Evolutionary conservation across 2,113 vertebrate species (phyloP).

Genomic region (Irena cyanogastra): DNA sequence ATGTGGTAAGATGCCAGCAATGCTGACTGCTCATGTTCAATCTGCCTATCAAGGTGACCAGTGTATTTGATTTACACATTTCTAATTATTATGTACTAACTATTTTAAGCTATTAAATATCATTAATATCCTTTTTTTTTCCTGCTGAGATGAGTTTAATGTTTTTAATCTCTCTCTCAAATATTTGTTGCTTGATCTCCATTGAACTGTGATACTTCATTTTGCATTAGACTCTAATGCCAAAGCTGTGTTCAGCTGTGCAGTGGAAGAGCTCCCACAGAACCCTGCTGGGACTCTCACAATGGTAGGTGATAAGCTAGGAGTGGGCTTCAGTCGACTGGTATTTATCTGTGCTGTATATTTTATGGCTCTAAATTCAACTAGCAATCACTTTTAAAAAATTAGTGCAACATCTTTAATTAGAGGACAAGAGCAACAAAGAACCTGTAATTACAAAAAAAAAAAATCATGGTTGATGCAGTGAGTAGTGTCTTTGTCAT

Average conservation of each 20-base stretch:
- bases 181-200: neutral
- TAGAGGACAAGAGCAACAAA: constrained; percentile 3
- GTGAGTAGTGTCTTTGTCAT: neutral
- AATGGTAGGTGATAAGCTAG: neutral
- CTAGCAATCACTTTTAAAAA: neutral
- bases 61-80: neutral
- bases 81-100: neutral
- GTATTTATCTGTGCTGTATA: neutral
- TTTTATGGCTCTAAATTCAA: neutral
- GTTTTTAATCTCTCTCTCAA: neutral
- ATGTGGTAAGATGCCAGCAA: neutral
- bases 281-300: neutral
- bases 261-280: neutral
- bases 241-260: neutral
- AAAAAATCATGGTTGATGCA: neutral
- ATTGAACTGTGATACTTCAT: neutral
- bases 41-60: neutral
- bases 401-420: constrained; percentile 8
- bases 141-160: neutral
- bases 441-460: constrained; percentile 4
- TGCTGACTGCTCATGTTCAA: neutral
- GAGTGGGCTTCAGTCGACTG: neutral
- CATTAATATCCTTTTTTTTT: neutral
- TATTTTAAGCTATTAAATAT: neutral
- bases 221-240: neutral